These are phyloP conservation scores for Vidua macroura DNA, from an alignment of 2,113 vertebrate genomes.

Conservation along the genomic window DNA sequence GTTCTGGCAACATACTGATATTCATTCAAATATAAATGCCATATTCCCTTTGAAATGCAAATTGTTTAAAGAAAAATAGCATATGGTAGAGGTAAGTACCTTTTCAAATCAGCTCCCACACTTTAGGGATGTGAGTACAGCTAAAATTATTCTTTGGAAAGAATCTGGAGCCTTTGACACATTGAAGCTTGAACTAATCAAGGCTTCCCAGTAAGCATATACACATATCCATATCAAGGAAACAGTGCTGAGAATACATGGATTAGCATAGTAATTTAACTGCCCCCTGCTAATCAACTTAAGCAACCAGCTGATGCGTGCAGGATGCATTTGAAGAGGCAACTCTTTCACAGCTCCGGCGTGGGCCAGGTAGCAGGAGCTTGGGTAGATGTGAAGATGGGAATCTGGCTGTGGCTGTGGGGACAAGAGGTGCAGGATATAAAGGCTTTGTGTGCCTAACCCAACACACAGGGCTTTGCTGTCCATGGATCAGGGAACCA, in stretches of 20 bases:
- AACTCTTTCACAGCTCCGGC: not conserved
- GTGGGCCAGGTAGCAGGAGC: slow-evolving; percentile 2
- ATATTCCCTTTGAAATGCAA: slow-evolving; percentile 80
- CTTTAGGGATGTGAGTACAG: slow-evolving; percentile 67
- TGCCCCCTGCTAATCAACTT: slow-evolving; percentile 70
- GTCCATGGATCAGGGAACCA: too few species aligned
- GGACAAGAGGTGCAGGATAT: not conserved
- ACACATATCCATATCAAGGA: slow-evolving; percentile 74
- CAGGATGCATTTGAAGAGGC: slow-evolving; percentile 7
- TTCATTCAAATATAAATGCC: slow-evolving; percentile 76
- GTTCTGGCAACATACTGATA: slow-evolving; percentile 76
- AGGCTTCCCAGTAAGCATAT: slow-evolving; percentile 62
- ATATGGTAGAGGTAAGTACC: slow-evolving; percentile 78
- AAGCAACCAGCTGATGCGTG: slow-evolving; percentile 62
- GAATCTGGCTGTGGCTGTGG: not conserved
- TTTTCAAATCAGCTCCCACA: slow-evolving; percentile 75
- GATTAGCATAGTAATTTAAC: slow-evolving; percentile 76
- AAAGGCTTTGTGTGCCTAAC: not conserved
- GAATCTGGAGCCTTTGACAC: slow-evolving; percentile 73
- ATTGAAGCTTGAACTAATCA: slow-evolving; percentile 74
- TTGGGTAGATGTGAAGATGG: not conserved
- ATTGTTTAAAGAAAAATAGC: slow-evolving; percentile 81
- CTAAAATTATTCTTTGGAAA: slow-evolving; percentile 76
- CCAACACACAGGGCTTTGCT: not conserved
- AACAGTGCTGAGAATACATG: slow-evolving; percentile 51